Percentiles rank a stretch among this genome's conserved stretches.
phyloP scores from a whole-genome alignment of 2,797 vertebrate species.

The Clarias laeviceps region DNA sequence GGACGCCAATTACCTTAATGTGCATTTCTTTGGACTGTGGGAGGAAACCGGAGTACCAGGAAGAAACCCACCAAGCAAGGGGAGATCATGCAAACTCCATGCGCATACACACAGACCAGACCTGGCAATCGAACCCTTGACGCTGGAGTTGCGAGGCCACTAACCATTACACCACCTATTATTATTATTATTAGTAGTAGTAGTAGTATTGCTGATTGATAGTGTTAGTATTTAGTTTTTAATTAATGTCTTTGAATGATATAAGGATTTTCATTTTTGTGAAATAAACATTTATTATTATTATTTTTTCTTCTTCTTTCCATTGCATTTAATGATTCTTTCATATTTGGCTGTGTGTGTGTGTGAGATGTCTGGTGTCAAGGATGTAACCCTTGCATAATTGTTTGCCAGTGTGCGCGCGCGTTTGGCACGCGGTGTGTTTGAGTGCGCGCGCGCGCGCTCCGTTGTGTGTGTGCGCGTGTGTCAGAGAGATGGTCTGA shows the following conservation, averaged over 20 bases:
- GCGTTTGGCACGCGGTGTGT: background rate
- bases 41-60: too few relatives aligned
- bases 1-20: too few relatives aligned
- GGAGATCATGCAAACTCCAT: too few relatives aligned
- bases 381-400: background rate
- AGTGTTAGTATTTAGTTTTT: background rate
- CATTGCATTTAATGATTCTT: background rate
- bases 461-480: conserved; percentile 29
- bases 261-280: background rate
- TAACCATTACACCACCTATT: too few relatives aligned
- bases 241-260: background rate
- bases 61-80: too few relatives aligned
- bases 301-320: background rate
- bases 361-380: too few relatives aligned
- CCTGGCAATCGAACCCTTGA: too few relatives aligned
- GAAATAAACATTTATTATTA: background rate
- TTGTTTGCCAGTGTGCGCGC: background rate
- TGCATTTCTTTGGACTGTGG: too few relatives aligned
- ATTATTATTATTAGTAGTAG: too few relatives aligned
- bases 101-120: too few relatives aligned
- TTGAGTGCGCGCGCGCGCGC: background rate
- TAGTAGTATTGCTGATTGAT: too few relatives aligned
- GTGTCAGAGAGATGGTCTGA: conserved; percentile 51
- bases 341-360: background rate
- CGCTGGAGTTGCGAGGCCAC: too few relatives aligned